phyloP scores from a whole-genome alignment of 1,140 invertebrate species.

The Eriocheir sinensis region DNA sequence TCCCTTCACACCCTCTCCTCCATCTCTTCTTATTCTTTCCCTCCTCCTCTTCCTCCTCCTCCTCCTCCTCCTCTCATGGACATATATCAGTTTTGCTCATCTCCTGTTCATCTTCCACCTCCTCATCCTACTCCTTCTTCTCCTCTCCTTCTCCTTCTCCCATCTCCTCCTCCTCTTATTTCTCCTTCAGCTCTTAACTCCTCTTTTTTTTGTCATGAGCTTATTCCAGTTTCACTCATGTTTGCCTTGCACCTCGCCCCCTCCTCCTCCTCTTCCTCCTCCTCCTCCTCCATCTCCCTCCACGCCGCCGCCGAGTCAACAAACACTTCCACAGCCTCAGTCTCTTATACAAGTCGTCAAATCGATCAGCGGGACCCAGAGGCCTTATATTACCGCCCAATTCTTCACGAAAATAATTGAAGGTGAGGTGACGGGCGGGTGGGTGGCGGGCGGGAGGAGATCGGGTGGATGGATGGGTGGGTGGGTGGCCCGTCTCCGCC shows the following conservation, averaged over 20 bases:
- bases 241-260: neutral
- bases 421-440: conserved; percentile 69
- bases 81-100: too few species aligned
- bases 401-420: conserved; percentile 77
- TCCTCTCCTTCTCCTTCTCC: neutral
- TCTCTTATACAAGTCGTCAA: conserved; percentile 57
- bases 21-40: too few species aligned
- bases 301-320: conserved; percentile 51
- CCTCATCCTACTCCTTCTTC: neutral
- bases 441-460: neutral
- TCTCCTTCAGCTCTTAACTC: too few species aligned
- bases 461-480: neutral
- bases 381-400: conserved; percentile 71
- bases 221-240: neutral
- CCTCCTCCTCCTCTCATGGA: too few species aligned
- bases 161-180: neutral
- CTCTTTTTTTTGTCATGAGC: too few species aligned
- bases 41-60: too few species aligned
- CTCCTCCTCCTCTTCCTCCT: neutral
- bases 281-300: neutral
- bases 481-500: conserved; percentile 36
- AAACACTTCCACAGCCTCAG: conserved; percentile 64
- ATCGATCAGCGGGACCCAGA: conserved; percentile 65
- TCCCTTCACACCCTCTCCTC: too few species aligned
- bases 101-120: too few species aligned